Evolutionary conservation across 2,888 invertebrate species (phyloP).

Genomic region (Aphodius sticticus): DNA sequence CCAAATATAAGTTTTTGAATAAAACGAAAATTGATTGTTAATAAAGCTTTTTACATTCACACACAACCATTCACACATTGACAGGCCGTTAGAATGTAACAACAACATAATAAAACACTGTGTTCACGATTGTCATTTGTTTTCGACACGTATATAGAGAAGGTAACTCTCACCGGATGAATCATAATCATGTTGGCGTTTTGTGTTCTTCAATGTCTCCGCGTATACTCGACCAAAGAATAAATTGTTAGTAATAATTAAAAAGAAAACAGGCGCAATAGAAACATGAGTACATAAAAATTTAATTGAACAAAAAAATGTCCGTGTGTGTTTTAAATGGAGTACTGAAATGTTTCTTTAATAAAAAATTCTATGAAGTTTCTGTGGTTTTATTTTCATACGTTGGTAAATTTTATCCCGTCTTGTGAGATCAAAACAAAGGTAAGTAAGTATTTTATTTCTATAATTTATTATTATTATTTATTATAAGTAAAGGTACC

Average conservation of each 20-base stretch:
- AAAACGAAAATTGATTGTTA: constrained; percentile 6
- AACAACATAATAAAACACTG: too few relatives aligned
- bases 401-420: not conserved
- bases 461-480: too few relatives aligned
- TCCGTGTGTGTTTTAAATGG: constrained; percentile 67
- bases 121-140: too few relatives aligned
- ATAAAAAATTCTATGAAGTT: constrained; percentile 59
- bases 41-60: not conserved
- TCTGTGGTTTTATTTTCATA: constrained; percentile 23
- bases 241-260: constrained; percentile 21
- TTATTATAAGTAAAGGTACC: too few relatives aligned
- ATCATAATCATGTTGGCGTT: constrained; percentile 5
- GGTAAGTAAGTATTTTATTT: not conserved
- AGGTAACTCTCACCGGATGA: not conserved
- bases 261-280: constrained; percentile 27
- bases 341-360: constrained; percentile 66
- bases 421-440: not conserved
- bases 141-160: too few relatives aligned
- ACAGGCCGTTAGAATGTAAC: too few relatives aligned
- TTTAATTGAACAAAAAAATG: constrained; percentile 53
- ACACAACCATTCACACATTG: not conserved
- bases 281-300: constrained; percentile 38
- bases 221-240: constrained; percentile 34
- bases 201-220: constrained; percentile 9
- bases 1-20: not conserved